These are phyloP conservation scores for Nemapogon koenigi DNA, from an alignment of 2,888 invertebrate species.

Conservation along the genomic window DNA sequence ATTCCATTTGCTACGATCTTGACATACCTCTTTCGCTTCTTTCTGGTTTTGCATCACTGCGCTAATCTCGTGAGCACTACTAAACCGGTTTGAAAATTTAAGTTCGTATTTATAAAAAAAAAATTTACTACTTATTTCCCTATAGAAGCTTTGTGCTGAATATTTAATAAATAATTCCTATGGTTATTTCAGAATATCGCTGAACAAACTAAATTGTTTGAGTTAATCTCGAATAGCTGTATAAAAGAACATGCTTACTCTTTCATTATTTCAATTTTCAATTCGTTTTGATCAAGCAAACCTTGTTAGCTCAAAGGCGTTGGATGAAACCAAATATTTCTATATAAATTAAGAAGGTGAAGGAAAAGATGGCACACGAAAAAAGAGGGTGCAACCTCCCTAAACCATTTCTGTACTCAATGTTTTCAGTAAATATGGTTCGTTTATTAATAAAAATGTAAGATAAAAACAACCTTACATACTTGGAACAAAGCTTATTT, in stretches of 20 bases:
- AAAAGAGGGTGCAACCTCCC: conserved; percentile 43
- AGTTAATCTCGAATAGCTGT: no score
- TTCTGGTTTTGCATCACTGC: no score
- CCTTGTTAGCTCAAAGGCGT: conserved; percentile 44
- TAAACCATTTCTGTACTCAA: conserved; percentile 52
- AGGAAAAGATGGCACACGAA: conserved; percentile 50
- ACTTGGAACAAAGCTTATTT: conserved; percentile 23
- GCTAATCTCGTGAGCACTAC: no score
- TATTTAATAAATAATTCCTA: no score
- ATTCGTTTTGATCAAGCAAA: conserved; percentile 18
- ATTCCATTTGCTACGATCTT: no score
- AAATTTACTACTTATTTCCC: no score
- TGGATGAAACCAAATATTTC: conserved; percentile 54
- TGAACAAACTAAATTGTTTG: no score
- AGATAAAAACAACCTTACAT: conserved; percentile 30
- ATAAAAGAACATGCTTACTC: not conserved
- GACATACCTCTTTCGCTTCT: no score
- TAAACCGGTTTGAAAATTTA: no score
- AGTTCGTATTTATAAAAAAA: no score
- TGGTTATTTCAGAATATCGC: no score
- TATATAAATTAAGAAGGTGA: conserved; percentile 57
- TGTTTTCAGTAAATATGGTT: conserved; percentile 51
- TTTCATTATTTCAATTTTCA: not conserved
- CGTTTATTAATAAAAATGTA: conserved; percentile 21
- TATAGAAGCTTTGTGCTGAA: no score